Base-by-base conservation (phyloP, 1,140 invertebrate species). In the Berghia stephanieae region DNA sequence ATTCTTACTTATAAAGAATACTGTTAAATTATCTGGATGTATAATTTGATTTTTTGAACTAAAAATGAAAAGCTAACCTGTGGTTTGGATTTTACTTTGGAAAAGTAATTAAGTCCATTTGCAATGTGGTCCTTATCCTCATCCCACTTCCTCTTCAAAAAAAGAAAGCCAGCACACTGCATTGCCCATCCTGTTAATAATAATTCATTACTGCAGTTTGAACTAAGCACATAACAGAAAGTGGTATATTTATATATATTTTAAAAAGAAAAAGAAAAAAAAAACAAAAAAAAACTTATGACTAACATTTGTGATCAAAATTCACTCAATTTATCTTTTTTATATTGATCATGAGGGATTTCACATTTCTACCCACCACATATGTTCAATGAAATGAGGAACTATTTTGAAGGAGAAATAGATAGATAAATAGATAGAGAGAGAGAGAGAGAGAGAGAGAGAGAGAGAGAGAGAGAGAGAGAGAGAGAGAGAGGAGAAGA, bases 121-220 rank as follows among this genome's bases (percentile, higher is more conserved):
- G 91, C 90, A 49, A 97, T 88, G 60, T 92, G 91, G 1, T 89
- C 81, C 85, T 94, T 91, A 85, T 97, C 96, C 73, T 92, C 91
- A 73, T 93, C 91, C 95, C 95, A 97, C 75, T 92, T 92, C 71
- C 96, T 91, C 67, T 94, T 93, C 80, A 97, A 93, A 88, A 95
- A 96, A 44, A 96, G 89, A 88, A 94, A 96, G 75, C 92, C 93
- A 78, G 93, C 93, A 87, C 95, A 90, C 88, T 96, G 95, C 95
- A 96, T 96, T 80, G 95, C 94, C 95, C 95, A 96, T 38, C 95
- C 95, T 88, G 79, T 4, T 4, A 71, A 13, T 24, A 63, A 63
- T n/a, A n/a, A n/a, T n/a, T n/a, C n/a, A n/a, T n/a, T n/a, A n/a
- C n/a, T n/a, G n/a, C n/a, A n/a, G n/a, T n/a, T n/a, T n/a, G n/a